Percentiles rank a stretch among this genome's conserved stretches.
phyloP scores from a whole-genome alignment of 2,888 invertebrate genomes.

The Synergus itoensis region DNA sequence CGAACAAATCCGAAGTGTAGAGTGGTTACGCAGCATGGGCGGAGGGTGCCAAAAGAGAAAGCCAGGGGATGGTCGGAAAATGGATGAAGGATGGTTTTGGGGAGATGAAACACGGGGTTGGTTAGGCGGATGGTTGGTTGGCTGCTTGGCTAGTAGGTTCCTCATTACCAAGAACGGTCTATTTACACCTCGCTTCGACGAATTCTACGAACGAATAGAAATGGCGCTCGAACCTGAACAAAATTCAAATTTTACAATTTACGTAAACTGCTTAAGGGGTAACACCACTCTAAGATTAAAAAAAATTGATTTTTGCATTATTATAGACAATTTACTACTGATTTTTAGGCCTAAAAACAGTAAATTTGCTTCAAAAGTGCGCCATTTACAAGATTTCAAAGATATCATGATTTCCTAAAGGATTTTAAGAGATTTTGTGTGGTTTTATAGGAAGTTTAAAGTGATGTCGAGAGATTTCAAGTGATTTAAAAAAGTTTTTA shows the following conservation, averaged over 20 bases:
- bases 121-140: slow-evolving; percentile 65
- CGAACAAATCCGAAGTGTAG: slow-evolving; percentile 61
- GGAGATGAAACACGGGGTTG: slow-evolving; percentile 54
- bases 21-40: slow-evolving; percentile 54
- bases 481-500: no score
- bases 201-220: neutral
- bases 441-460: no score
- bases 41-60: slow-evolving; percentile 59
- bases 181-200: slow-evolving; percentile 67
- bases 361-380: no score
- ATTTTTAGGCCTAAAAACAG: no score
- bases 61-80: slow-evolving; percentile 60
- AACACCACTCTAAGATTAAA: no score
- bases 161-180: slow-evolving; percentile 70
- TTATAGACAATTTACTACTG: no score
- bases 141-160: slow-evolving; percentile 65
- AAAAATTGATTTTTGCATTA: no score
- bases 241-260: neutral
- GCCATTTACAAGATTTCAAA: no score
- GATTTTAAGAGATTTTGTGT: no score
- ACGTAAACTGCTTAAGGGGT: no score
- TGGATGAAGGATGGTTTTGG: slow-evolving; percentile 63
- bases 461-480: no score
- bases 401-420: no score
- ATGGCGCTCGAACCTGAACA: neutral